Conservation (phyloP, 2,113 vertebrate species). For the Tragelaphus imberbis region DNA sequence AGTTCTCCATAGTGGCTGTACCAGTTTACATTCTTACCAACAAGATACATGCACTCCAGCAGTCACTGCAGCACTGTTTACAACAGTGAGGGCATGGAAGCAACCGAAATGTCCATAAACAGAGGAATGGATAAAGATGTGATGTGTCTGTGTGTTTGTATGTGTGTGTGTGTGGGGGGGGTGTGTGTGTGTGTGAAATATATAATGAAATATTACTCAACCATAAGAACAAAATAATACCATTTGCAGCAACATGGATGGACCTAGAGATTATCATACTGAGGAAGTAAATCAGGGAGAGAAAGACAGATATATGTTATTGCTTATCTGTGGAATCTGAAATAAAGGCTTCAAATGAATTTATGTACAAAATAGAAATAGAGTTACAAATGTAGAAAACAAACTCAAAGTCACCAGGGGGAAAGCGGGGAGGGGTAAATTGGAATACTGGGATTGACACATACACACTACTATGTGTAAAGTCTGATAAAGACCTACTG, state of each 20-base stretch:
- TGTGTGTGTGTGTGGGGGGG: accelerated
- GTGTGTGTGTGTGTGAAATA: background rate
- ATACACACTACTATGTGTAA: background rate
- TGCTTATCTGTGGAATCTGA: background rate
- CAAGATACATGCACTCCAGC: background rate
- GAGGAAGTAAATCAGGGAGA: background rate
- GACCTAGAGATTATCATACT: background rate
- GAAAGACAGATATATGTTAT: background rate
- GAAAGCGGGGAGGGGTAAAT: background rate
- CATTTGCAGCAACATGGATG: background rate
- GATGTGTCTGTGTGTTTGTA: background rate
- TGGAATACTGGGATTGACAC: background rate
- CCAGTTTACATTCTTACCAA: background rate
- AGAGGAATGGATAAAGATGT: background rate
- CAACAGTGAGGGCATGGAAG: background rate
- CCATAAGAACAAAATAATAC: background rate
- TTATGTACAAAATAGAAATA: background rate
- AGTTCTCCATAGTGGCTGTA: background rate
- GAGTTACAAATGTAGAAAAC: background rate
- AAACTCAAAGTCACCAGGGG: background rate
- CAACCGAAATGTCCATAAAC: background rate
- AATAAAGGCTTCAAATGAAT: background rate
- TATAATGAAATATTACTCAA: background rate
- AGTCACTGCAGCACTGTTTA: background rate
- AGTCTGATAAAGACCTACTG: background rate